Evolutionary conservation across 2,888 invertebrate genomes (phyloP).

Genomic region (Amblyjoppa fuscipennis): DNA sequence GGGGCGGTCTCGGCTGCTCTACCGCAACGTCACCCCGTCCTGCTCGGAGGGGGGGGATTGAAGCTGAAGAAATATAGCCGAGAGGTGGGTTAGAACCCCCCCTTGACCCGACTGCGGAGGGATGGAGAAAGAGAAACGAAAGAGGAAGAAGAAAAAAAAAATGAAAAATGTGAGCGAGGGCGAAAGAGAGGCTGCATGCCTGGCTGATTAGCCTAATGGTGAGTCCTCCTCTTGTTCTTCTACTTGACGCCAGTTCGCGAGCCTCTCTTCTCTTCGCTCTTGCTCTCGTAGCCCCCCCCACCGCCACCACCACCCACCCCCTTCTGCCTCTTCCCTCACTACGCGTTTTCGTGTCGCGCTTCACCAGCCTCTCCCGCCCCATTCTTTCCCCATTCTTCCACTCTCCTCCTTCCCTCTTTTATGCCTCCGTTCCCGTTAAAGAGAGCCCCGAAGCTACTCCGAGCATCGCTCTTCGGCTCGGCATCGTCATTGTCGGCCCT

Average conservation of each 20-base stretch:
- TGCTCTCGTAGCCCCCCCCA: constrained; percentile 53
- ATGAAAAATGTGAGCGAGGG: constrained; percentile 52
- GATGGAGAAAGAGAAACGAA: constrained; percentile 7
- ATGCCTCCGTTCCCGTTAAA: constrained; percentile 44
- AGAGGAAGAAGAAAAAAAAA: constrained; percentile 20
- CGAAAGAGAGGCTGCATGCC: constrained; percentile 79
- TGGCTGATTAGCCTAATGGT: constrained; percentile 84
- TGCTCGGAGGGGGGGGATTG: constrained; percentile 54
- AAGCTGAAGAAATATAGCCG: constrained; percentile 73
- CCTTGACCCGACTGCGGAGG: constrained; percentile 76
- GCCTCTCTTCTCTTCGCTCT: constrained; percentile 70
- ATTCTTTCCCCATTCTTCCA: constrained; percentile 40
- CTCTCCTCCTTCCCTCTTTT: constrained; percentile 1
- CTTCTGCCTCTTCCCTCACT: constrained; percentile 64
- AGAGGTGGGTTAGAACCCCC: constrained; percentile 78
- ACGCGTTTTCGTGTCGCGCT: constrained; percentile 46
- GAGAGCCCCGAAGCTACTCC: background rate
- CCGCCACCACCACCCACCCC: constrained; percentile 50
- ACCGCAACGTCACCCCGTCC: constrained; percentile 64
- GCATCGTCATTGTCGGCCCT: constrained; percentile 66
- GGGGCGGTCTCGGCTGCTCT: constrained; percentile 63
- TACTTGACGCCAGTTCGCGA: constrained; percentile 83
- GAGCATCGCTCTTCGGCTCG: constrained; percentile 1
- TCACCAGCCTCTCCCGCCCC: constrained; percentile 42
- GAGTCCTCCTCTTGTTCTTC: constrained; percentile 81